These are phyloP conservation scores for Rapana venosa DNA, from an alignment of 2,888 invertebrate genomes.

Conservation along the genomic window DNA sequence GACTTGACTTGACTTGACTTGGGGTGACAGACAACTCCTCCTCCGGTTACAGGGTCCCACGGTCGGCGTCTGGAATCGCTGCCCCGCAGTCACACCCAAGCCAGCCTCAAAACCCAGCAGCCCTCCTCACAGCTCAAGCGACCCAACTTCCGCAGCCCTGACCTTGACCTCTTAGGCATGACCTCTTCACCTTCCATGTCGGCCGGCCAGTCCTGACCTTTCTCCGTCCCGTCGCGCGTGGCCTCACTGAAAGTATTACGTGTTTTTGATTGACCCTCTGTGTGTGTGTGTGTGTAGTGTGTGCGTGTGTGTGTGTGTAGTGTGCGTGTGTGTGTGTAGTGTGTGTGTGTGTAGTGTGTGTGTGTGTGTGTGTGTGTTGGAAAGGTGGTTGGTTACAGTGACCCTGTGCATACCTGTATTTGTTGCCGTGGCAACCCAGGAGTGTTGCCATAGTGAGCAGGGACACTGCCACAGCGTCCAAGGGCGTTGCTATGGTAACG, in stretches of 20 bases:
- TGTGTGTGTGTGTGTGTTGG: background rate
- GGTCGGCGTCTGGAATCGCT: conserved; percentile 46
- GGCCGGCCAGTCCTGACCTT: conserved; percentile 45
- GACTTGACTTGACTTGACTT: too few species aligned
- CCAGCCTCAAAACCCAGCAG: conserved; percentile 34
- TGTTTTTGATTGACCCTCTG: background rate
- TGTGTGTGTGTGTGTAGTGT: background rate
- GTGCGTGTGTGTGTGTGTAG: background rate
- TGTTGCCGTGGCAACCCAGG: background rate
- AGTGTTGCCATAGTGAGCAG: background rate
- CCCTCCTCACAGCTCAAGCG: conserved; percentile 9
- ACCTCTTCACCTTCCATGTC: conserved; percentile 46
- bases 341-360: background rate
- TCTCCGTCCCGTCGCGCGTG: background rate
- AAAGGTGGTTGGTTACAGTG: background rate
- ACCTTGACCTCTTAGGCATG: conserved; percentile 39
- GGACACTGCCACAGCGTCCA: background rate
- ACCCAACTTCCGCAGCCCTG: conserved; percentile 16
- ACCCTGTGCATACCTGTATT: background rate
- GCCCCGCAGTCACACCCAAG: conserved; percentile 50
- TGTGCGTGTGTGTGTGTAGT: background rate
- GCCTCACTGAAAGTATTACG: background rate
- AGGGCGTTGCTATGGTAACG: too few species aligned
- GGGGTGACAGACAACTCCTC: too few species aligned
- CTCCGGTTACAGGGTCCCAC: conserved; percentile 30